Base-by-base conservation (phyloP, 2,888 invertebrate species). In the Sminthurides aquaticus region DNA sequence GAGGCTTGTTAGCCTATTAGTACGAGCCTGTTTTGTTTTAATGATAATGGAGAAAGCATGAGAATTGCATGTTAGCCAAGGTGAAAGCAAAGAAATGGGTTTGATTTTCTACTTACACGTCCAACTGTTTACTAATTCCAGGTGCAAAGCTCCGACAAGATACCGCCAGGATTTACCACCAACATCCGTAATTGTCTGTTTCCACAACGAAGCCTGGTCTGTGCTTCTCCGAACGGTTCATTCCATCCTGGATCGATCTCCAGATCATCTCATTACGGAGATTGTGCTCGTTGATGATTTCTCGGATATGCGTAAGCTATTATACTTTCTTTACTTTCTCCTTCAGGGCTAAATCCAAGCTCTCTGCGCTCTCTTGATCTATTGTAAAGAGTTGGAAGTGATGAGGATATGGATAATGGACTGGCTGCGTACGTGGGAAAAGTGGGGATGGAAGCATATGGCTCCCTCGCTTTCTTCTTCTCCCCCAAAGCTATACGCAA, bases 121-220 rank as follows among this genome's bases (percentile, higher is more conserved):
- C n/a, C n/a, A n/a, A n/a, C n/a, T n/a, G n/a, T n/a, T n/a, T n/a
- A n/a, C n/a, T 57, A 3, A 15, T 57, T 60, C 8, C 57, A 72
- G 72, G 72, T 72, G 72, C 62, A 72, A 71, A 52, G 59, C 63
- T 15, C 27, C 69, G 8, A 54, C 24, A 2, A 34, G 62, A n/a
- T 66, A 62, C 49, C n/a, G 64, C 29, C 11, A 29, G 34, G 54
- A 66, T 25, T 54, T 64, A 18, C 60, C 63, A 43, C 54, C 70
- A 2, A 95, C 95, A 0, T 88, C 93, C 57, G 94, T 96, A 25
- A 89, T 96, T 69, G 90, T 96, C 76, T 95, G 95, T 79, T 96
- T 96, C 82, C 98, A 99, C 82, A 99, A 99, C 80, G 99, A 99
- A 81, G 98, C 98, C 1, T 98, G 98, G 97, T 93, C 95, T 0